Conservation (phyloP, 2,113 vertebrate genomes). For the Colossoma macropomum region DNA sequence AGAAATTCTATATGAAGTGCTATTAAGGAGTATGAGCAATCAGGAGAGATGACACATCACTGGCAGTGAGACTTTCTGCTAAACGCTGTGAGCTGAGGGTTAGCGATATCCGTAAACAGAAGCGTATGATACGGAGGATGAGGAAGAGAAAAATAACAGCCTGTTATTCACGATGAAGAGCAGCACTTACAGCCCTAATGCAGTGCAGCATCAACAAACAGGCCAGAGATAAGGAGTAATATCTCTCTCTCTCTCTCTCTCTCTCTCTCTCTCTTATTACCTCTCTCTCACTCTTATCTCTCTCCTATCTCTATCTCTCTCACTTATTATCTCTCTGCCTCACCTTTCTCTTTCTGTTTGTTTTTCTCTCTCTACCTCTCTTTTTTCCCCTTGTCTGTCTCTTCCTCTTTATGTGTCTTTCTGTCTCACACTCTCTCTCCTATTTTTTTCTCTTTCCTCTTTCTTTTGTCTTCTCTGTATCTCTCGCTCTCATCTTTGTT, state of each 20-base stretch:
- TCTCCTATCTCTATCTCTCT: no score
- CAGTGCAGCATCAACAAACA: background rate
- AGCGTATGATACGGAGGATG: background rate
- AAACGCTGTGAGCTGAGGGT: background rate
- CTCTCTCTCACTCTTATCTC: no score
- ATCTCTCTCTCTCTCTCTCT: no score
- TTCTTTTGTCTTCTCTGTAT: background rate
- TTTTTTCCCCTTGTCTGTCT: background rate
- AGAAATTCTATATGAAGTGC: background rate
- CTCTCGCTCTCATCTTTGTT: background rate
- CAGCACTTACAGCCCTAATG: background rate
- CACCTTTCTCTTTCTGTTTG: no score
- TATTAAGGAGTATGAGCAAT: background rate
- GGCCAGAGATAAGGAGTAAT: no score
- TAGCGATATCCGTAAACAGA: background rate
- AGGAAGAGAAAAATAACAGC: background rate
- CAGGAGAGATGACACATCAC: background rate
- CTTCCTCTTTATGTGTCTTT: background rate
- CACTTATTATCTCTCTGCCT: no score
- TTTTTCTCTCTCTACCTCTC: no score
- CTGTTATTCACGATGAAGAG: background rate
- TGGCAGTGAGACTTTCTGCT: background rate
- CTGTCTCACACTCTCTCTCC: background rate
- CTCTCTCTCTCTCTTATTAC: no score
- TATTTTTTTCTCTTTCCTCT: background rate